phyloP scores from a whole-genome alignment of 2,113 vertebrate genomes.

The Clarias macrocephalus region DNA sequence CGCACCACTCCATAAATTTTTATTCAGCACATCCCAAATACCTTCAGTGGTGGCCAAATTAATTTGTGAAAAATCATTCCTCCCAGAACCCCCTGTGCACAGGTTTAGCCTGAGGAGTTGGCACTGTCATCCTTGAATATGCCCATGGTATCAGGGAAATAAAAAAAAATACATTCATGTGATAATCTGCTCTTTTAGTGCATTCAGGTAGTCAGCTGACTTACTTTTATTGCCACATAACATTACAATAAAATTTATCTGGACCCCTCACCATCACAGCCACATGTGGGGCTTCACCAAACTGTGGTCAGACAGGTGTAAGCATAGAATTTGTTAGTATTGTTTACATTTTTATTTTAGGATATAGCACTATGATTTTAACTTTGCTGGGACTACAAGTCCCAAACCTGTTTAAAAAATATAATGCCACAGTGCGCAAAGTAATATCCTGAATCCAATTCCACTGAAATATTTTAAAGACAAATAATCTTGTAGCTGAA shows the following conservation, averaged over 20 bases:
- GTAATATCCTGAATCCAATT: background rate
- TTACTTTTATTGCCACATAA: no score
- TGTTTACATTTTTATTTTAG: background rate
- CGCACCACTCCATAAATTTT: no score
- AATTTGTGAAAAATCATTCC: no score
- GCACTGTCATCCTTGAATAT: no score
- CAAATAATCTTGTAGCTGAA: background rate
- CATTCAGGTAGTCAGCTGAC: no score
- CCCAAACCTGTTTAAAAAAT: background rate
- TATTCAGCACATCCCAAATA: no score
- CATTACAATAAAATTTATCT: background rate
- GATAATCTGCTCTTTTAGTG: no score
- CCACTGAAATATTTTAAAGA: background rate
- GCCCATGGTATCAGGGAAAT: no score
- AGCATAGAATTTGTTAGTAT: background rate
- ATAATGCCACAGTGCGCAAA: background rate
- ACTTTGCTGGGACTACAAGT: background rate
- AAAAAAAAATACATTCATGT: no score
- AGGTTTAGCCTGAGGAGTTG: no score
- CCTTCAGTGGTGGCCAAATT: no score
- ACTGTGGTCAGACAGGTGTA: background rate
- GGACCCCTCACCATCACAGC: background rate
- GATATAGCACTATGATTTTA: background rate
- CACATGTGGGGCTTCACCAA: background rate
- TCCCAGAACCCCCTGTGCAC: no score